These are phyloP conservation scores for Neoarius graeffei DNA, from an alignment of 2,113 vertebrate species.

Conservation along the genomic window DNA sequence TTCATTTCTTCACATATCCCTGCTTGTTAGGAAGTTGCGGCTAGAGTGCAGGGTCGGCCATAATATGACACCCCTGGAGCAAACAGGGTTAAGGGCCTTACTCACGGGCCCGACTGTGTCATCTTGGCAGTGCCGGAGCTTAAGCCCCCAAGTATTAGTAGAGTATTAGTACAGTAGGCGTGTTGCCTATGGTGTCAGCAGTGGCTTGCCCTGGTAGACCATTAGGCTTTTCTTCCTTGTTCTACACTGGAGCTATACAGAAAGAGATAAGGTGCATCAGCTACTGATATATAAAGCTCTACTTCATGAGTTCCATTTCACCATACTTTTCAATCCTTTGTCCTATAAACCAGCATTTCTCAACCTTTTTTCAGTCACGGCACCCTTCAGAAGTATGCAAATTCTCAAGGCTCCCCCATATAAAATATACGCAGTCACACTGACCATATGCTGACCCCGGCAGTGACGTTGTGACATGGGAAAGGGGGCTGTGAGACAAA, in stretches of 20 bases:
- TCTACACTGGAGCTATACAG: background rate
- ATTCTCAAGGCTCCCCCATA: too few relatives aligned
- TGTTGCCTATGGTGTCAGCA: background rate
- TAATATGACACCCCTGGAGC: background rate
- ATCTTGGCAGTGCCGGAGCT: background rate
- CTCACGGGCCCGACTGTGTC: background rate
- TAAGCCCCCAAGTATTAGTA: background rate
- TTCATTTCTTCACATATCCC: background rate
- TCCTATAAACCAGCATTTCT: too few relatives aligned
- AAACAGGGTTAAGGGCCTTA: background rate
- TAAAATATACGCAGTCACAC: too few relatives aligned
- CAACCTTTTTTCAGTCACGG: too few relatives aligned
- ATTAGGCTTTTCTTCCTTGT: background rate
- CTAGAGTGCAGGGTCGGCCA: background rate
- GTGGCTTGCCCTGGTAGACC: background rate
- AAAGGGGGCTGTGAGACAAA: too few relatives aligned
- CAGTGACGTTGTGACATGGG: too few relatives aligned
- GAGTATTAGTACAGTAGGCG: background rate
- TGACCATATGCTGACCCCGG: too few relatives aligned
- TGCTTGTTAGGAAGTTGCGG: background rate
- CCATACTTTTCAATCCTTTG: constrained; percentile 16
- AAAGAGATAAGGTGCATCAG: background rate
- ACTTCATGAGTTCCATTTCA: constrained; percentile 11
- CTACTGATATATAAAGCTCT: constrained; percentile 11
- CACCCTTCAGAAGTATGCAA: too few relatives aligned